phyloP scores from a whole-genome alignment of 2,888 invertebrate genomes.

The Cerceris ruficornis region DNA sequence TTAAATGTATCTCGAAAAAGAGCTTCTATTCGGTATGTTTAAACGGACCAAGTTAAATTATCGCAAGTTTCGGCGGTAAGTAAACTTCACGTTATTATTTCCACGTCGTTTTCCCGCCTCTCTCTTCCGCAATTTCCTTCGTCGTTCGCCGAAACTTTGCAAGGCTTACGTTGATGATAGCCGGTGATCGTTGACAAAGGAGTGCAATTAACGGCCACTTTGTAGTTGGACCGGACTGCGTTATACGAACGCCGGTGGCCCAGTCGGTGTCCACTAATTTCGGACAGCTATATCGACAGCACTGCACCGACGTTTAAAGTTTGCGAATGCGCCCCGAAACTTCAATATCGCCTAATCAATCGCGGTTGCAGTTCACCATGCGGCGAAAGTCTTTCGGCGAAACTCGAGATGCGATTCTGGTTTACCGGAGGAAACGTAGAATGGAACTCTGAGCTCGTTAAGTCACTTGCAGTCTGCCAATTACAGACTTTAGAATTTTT shows the following conservation, averaged over 20 bases:
- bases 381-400: no score
- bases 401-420: no score
- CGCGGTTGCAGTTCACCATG: not conserved
- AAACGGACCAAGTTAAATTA: no score
- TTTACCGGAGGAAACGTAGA: no score
- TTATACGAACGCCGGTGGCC: conserved; percentile 2
- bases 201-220: conserved; percentile 45
- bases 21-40: no score
- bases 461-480: no score
- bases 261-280: conserved; percentile 4
- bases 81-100: no score
- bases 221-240: conserved; percentile 18
- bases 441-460: no score
- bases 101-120: no score
- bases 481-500: no score
- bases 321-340: not conserved
- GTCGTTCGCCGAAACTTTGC: conserved; percentile 14
- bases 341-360: not conserved
- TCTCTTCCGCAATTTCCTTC: not conserved
- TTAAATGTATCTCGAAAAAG: no score
- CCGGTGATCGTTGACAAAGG: conserved; percentile 39
- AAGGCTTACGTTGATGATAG: conserved; percentile 11
- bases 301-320: conserved; percentile 9
- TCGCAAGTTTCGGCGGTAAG: no score
- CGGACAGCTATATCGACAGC: not conserved